Base-by-base conservation (phyloP, 2,797 vertebrate genomes). In the Gymnoscopelus microlampas region DNA sequence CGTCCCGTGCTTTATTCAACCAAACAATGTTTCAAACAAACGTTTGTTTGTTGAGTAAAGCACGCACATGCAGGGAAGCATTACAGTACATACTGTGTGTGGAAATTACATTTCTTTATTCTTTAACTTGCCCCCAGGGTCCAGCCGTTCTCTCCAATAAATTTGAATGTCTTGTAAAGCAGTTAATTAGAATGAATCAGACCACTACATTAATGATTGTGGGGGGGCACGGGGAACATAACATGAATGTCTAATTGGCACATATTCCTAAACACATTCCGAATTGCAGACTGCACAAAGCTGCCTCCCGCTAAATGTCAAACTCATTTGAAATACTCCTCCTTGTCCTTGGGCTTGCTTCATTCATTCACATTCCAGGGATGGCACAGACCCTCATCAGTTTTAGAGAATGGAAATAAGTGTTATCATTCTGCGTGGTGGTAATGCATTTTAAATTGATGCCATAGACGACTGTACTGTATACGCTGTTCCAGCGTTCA, bases 231-330 rank as follows among this genome's bases (percentile, higher is more conserved):
- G 78, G 82, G 87, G 88, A 79, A 69, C 76, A 77, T 76, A 89
- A 88, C 89, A 89, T 88, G 84, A 68, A 68, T 77, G 77, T 81
- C 79, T 92, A 91, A 90, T 91, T 90, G 88, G 89, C 87, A 87
- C 80, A 89, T 90, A 91, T 90, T 90, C 87, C 88, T 89, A 91
- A 86, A 87, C 75, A 84, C 78, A 83, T 74, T 44, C 8, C 8
- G 9, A 44, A 76, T 59, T 80, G 68, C 29, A 60, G 77, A 66
- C 77, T 87, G 72, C 76, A 84, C 69, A 71, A 85, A 81, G 73
- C 77, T 60, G 77, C 74, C 61, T 86, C 72, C 68, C 69, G 79
- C 79, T 74, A 78, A 89, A 90, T 88, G 86, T 90, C 90, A 89
- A 35, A 85, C 88, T 89, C 89, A 91, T 91, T 92, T 88, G 87